Percentiles rank a stretch among this genome's conserved stretches.
phyloP scores from a whole-genome alignment of 2,113 vertebrate genomes.

The human region DNA sequence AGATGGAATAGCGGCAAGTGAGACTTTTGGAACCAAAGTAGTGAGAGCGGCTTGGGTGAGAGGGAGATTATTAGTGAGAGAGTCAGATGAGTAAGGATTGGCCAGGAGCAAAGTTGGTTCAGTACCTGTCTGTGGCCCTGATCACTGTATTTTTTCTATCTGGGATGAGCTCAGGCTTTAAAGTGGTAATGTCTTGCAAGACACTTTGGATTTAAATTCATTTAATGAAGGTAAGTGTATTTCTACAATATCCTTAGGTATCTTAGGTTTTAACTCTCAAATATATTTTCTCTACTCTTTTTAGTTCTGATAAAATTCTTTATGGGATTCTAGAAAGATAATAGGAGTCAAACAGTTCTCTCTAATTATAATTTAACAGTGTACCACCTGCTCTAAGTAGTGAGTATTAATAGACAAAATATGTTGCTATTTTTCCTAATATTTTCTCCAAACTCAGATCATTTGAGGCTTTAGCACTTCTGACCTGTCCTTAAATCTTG shows the following conservation, averaged over 20 bases:
- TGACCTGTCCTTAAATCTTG: background rate
- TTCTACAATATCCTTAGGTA: background rate
- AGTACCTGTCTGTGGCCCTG: background rate
- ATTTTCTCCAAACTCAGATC: background rate
- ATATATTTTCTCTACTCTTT: background rate
- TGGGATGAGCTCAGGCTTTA: background rate
- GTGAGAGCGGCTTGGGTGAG: background rate
- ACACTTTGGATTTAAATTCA: background rate
- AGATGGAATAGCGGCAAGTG: background rate
- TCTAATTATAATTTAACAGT: slow-evolving; percentile 47
- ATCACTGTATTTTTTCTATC: background rate
- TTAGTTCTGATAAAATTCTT: background rate
- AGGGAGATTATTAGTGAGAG: background rate
- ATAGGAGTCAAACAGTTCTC: background rate
- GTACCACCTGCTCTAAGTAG: slow-evolving; percentile 7
- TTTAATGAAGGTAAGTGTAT: background rate
- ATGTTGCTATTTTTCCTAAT: slow-evolving; percentile 24
- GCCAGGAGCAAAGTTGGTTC: background rate
- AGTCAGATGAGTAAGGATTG: background rate
- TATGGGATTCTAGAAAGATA: background rate
- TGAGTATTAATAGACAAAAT: background rate
- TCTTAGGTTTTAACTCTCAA: background rate
- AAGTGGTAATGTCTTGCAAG: background rate
- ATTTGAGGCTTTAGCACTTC: background rate
- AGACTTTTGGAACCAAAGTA: background rate